Percentiles rank a stretch among this genome's conserved stretches.
phyloP scores from a whole-genome alignment of 2,888 invertebrate species.

The Saturnia pavonia region DNA sequence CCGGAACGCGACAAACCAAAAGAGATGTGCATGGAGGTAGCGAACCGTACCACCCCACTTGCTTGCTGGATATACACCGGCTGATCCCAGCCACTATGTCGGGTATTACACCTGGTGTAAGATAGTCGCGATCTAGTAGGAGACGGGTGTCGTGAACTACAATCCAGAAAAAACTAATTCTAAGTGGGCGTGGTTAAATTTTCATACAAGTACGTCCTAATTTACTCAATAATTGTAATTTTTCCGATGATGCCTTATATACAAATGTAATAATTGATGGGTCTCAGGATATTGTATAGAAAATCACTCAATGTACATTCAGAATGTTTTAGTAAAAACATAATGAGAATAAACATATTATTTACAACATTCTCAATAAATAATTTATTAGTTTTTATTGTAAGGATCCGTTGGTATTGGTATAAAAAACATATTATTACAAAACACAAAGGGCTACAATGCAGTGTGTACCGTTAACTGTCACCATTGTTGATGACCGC shows the following conservation, averaged over 20 bases:
- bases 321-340: neutral
- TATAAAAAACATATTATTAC: neutral
- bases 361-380: neutral
- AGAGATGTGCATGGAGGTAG: too few species aligned
- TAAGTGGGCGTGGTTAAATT: too few species aligned
- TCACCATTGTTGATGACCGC: slow-evolving; percentile 78
- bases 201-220: too few species aligned
- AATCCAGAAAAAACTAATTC: too few species aligned
- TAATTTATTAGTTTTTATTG: slow-evolving; percentile 8
- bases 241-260: neutral
- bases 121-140: too few species aligned
- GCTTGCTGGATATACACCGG: too few species aligned
- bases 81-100: too few species aligned
- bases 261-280: neutral
- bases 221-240: too few species aligned
- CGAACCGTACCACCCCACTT: too few species aligned
- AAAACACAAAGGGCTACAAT: neutral
- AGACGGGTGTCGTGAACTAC: too few species aligned
- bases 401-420: neutral
- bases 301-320: neutral
- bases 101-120: too few species aligned
- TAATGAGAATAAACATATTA: neutral
- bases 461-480: slow-evolving; percentile 67
- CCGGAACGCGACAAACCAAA: too few species aligned
- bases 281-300: neutral